These are phyloP conservation scores for Prolemur simus DNA, from an alignment of 2,113 vertebrate genomes.

Conservation along the genomic window DNA sequence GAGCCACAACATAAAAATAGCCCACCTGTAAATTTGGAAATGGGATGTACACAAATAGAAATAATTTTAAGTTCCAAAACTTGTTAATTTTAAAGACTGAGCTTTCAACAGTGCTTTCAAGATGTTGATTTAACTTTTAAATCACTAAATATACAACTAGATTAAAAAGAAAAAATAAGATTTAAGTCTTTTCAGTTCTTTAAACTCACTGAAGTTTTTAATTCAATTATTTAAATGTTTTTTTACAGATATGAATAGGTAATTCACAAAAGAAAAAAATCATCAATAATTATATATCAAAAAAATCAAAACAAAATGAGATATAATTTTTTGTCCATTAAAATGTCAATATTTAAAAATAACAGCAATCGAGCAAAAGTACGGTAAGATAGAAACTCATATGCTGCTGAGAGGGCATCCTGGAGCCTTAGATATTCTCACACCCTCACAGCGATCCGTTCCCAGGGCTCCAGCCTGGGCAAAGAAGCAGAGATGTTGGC, in stretches of 20 bases:
- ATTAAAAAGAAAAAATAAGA: not conserved
- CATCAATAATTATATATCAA: not conserved
- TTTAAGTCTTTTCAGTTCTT: not conserved
- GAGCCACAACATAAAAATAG: not conserved
- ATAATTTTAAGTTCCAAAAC: not conserved
- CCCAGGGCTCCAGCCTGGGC: not conserved
- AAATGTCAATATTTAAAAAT: not conserved
- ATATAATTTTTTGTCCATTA: not conserved
- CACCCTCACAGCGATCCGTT: rapidly evolving
- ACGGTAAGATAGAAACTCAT: not conserved
- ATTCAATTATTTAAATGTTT: not conserved
- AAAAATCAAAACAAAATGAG: not conserved
- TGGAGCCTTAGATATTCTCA: not conserved
- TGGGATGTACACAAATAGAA: not conserved
- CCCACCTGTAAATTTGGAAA: not conserved
- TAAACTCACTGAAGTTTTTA: not conserved
- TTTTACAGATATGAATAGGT: not conserved
- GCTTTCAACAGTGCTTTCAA: not conserved
- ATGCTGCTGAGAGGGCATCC: not conserved
- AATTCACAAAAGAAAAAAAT: not conserved
- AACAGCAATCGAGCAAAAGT: not conserved
- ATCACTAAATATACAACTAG: not conserved
- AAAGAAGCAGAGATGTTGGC: not conserved
- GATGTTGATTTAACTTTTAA: not conserved
- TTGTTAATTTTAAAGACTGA: slow-evolving; percentile 30